phyloP scores from a whole-genome alignment of 2,113 vertebrate genomes.

The Corythornis vintsioides region DNA sequence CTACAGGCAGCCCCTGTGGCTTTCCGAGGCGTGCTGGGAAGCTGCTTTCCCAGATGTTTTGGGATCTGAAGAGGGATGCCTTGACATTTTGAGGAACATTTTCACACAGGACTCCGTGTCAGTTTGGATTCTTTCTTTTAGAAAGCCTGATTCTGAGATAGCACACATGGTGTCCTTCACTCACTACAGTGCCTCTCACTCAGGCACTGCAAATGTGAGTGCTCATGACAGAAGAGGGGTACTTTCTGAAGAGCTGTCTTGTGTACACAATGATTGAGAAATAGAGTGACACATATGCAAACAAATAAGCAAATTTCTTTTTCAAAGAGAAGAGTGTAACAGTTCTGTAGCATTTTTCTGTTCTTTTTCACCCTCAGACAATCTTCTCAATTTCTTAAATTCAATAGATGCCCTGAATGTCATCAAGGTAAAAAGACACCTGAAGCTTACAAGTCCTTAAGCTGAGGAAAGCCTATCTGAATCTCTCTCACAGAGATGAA shows the following conservation, averaged over 20 bases:
- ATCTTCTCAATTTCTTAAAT: slow-evolving; percentile 5
- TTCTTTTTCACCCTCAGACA: not conserved
- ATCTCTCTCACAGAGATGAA: not conserved
- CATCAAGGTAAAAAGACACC: not conserved
- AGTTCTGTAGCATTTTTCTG: not conserved
- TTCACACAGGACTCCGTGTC: not conserved
- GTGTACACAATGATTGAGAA: not conserved
- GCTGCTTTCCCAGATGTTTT: not conserved
- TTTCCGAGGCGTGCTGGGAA: not conserved
- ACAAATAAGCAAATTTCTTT: not conserved
- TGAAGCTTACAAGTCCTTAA: not conserved
- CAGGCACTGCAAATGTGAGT: not conserved
- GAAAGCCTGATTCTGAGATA: not conserved
- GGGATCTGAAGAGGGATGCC: not conserved
- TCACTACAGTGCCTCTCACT: not conserved
- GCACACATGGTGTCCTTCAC: not conserved
- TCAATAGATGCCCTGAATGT: not conserved
- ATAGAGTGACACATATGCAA: not conserved
- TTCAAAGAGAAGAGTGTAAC: not conserved
- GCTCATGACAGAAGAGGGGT: not conserved
- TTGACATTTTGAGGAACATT: not conserved
- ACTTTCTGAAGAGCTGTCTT: not conserved
- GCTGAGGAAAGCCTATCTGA: not conserved
- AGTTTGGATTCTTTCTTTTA: not conserved
- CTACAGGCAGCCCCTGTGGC: not conserved